Evolutionary conservation across 2,113 vertebrate genomes (phyloP), one percentile per base, ranked within the genome.

Genomic region (Paratilapia polleni): DNA sequence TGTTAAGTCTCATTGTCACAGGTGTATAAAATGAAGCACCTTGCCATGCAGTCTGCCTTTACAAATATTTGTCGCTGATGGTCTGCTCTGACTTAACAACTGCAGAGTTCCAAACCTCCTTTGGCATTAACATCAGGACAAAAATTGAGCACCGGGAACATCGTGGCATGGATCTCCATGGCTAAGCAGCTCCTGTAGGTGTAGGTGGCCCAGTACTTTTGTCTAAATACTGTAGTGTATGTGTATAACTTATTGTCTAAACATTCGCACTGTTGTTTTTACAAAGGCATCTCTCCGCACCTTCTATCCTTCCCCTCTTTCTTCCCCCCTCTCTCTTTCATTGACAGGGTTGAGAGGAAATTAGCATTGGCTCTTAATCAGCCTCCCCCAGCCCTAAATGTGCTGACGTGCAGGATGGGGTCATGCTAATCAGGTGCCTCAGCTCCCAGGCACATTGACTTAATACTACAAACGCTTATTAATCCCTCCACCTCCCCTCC

Each of bases 331-430:
- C 87, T 81, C 77, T 85, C 52, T 36, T 78, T 92, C 89, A 91
- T 85, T 91, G 93, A 92, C 92, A 94, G 89, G 82, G 74, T 83
- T 88, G 93, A 93, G 92, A 84, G 92, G 90, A 95, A 94, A 95
- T 95, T 94, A 94, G 93, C 90, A 93, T 94, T 89, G 91, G 86
- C 90, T 92, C 93, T 87, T 94, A 94, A 95, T 95, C 94, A 95
- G 93, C 94, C 92, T 94, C 93, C 92, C 86, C 86, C 91, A 91
- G 88, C 81, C 88, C 87, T 88, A 88, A 95, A 95, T 94, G 91
- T 95, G 94, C 95, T 95, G 94, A 95, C 90, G 91, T 93, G 92
- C 88, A 94, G 94, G 92, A 95, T 91, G 63, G 88, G 93, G 92
- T 94, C 93, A 93, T 91, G 91, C 93, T 96, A 95, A 95, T 95